Evolutionary conservation across 2,888 invertebrate species (phyloP).

Genomic region (Dryomyza anilis): DNA sequence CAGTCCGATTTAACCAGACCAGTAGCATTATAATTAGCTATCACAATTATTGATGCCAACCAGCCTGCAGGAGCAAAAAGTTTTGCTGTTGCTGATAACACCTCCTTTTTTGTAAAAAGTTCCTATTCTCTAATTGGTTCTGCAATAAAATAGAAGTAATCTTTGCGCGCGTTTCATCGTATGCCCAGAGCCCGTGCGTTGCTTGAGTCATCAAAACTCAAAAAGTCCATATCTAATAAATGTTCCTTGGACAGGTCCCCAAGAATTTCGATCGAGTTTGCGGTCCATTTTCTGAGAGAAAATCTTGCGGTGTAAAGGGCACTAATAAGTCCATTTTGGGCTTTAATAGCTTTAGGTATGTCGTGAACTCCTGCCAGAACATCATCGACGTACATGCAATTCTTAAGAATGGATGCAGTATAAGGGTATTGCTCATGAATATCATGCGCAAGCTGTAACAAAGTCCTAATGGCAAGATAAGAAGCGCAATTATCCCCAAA

Average conservation of each 20-base stretch:
- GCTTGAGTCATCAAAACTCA: not conserved
- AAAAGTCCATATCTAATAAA: not conserved
- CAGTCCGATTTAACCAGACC: not conserved
- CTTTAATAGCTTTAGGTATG: not conserved
- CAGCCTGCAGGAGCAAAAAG: no score
- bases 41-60: no score
- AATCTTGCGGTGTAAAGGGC: not conserved
- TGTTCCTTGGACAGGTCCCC: not conserved
- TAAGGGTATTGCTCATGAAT: not conserved
- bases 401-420: not conserved
- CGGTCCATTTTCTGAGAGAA: not conserved
- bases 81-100: not conserved
- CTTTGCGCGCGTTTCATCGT: not conserved
- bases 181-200: not conserved
- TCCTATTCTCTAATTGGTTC: not conserved
- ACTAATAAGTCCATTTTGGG: not conserved
- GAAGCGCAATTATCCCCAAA: no score
- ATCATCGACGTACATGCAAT: not conserved
- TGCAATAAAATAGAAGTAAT: not conserved
- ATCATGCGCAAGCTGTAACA: not conserved
- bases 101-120: not conserved
- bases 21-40: no score
- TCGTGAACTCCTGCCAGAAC: not conserved
- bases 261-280: not conserved
- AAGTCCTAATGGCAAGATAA: no score